Percentiles rank a stretch among this genome's conserved stretches.
These are phyloP conservation scores for Prionace glauca DNA, from an alignment of 2,797 vertebrate genomes.

Conservation along the genomic window DNA sequence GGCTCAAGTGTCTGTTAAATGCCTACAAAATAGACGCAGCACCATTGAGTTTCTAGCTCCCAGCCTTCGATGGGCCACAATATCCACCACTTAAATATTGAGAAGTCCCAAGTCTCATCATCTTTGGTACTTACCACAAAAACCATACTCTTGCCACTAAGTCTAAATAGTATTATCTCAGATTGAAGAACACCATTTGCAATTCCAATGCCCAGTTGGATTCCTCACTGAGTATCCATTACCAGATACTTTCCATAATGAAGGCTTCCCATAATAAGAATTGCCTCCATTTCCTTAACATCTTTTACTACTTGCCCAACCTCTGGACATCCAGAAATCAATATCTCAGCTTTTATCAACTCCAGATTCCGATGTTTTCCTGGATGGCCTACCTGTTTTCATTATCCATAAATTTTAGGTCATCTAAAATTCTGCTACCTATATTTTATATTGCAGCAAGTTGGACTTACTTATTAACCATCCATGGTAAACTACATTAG, in stretches of 20 bases:
- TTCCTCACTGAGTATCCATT: not conserved
- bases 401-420: not conserved
- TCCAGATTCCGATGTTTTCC: not conserved
- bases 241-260: not conserved
- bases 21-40: not conserved
- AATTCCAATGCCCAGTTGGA: not conserved
- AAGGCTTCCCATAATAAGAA: not conserved
- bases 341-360: not conserved
- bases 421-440: not conserved
- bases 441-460: not conserved
- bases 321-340: not conserved
- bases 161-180: not conserved
- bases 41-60: not conserved
- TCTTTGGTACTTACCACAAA: not conserved
- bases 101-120: not conserved
- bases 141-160: not conserved
- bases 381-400: not conserved
- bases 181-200: not conserved
- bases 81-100: not conserved
- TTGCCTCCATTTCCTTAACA: not conserved
- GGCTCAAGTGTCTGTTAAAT: not conserved
- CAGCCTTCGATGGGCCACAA: not conserved
- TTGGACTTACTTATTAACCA: too few relatives aligned
- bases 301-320: not conserved
- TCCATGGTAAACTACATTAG: not conserved